Evolutionary conservation across 2,888 invertebrate species (phyloP).

Genomic region (Trissonchulus latispiculum): DNA sequence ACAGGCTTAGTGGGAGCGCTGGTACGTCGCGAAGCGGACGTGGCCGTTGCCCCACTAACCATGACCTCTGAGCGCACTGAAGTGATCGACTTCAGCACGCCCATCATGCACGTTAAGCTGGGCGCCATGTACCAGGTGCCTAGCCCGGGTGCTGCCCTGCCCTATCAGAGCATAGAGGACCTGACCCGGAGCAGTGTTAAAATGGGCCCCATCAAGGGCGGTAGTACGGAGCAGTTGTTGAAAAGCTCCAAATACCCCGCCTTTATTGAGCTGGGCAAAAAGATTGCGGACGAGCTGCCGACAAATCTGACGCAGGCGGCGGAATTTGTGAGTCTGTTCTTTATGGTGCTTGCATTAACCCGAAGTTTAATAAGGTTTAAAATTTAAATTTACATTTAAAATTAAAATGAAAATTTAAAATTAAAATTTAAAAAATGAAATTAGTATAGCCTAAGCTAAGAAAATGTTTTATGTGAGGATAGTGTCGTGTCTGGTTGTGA

Average conservation of each 20-base stretch:
- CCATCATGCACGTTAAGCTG: neutral
- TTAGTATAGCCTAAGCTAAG: too few species aligned
- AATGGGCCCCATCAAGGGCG: neutral
- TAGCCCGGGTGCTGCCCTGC: neutral
- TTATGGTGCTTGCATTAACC: too few species aligned
- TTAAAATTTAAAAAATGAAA: too few species aligned
- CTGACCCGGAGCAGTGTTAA: neutral
- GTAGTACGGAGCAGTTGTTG: neutral
- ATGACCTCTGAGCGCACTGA: neutral
- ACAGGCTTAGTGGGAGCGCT: neutral
- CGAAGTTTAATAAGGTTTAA: too few species aligned
- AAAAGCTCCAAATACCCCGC: neutral
- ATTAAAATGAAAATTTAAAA: too few species aligned
- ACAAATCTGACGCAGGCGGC: neutral
- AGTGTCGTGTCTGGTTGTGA: too few species aligned
- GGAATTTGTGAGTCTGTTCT: neutral
- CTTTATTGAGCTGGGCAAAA: neutral
- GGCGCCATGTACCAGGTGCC: neutral
- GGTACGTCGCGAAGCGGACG: neutral
- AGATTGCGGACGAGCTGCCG: neutral
- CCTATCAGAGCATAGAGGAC: neutral
- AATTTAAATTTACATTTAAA: too few species aligned
- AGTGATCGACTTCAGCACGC: constrained; percentile 7
- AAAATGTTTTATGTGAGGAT: too few species aligned
- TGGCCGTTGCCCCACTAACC: constrained; percentile 12